phyloP scores from a whole-genome alignment of 2,888 invertebrate genomes.

The Drepanosiphum platanoidis region DNA sequence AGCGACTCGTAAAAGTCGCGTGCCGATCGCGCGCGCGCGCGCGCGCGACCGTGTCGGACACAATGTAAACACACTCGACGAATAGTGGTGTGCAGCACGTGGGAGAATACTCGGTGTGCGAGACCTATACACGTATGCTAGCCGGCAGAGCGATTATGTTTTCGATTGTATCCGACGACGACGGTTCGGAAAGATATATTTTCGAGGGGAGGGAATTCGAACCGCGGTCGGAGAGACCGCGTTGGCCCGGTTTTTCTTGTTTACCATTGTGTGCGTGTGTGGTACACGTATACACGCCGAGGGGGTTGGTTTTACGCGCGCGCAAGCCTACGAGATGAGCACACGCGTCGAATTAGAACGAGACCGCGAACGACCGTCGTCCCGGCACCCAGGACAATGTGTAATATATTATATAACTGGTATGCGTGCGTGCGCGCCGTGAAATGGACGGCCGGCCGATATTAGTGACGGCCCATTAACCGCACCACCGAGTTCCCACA shows the following conservation, averaged over 20 bases:
- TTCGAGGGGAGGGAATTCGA: neutral
- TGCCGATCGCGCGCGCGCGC: neutral
- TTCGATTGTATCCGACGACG: neutral
- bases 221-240: neutral
- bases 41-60: slow-evolving; percentile 25
- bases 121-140: no score
- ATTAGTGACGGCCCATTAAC: slow-evolving; percentile 58
- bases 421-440: neutral
- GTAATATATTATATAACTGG: neutral
- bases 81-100: neutral
- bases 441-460: neutral
- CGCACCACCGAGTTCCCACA: slow-evolving; percentile 56
- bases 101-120: slow-evolving; percentile 28
- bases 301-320: neutral
- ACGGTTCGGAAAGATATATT: neutral
- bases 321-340: slow-evolving; percentile 26
- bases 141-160: neutral
- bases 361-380: slow-evolving; percentile 24
- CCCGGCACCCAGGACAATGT: neutral
- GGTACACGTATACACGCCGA: neutral
- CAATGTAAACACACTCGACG: slow-evolving; percentile 51
- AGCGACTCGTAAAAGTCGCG: slow-evolving; percentile 53
- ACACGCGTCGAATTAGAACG: slow-evolving; percentile 58
- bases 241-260: slow-evolving; percentile 4
- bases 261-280: slow-evolving; percentile 17